Conservation (phyloP, 2,113 vertebrate genomes). For the Amblyopsis rosae region DNA sequence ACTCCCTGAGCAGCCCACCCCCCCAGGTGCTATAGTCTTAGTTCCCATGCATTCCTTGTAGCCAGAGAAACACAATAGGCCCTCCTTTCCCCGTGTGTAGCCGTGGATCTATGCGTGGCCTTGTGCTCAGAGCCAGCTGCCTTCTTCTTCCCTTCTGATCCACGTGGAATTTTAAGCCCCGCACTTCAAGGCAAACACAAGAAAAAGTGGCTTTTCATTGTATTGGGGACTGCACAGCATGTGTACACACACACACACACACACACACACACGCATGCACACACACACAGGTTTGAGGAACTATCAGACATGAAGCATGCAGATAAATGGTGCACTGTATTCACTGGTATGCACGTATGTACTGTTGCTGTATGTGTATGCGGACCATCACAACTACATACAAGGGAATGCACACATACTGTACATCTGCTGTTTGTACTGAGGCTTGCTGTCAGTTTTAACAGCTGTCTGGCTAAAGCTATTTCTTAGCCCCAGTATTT, state of each 20-base stretch:
- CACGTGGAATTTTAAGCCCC: constrained; percentile 69
- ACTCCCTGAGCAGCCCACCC: neutral
- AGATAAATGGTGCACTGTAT: no score
- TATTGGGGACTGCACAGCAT: constrained; percentile 21
- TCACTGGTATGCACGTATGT: no score
- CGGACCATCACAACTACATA: no score
- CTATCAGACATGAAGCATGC: no score
- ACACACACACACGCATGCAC: neutral
- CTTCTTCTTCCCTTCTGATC: constrained; percentile 42
- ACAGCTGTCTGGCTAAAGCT: no score
- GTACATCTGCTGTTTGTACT: no score
- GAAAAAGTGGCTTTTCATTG: constrained; percentile 63
- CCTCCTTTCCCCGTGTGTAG: no score
- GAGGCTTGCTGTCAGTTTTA: no score
- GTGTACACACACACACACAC: constrained; percentile 11
- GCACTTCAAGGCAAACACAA: constrained; percentile 66
- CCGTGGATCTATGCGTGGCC: constrained; percentile 5
- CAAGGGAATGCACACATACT: no score
- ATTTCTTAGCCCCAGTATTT: no score
- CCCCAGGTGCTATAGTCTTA: constrained; percentile 1
- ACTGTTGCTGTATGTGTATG: no score
- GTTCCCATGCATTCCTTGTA: constrained; percentile 64
- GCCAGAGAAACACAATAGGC: constrained; percentile 48
- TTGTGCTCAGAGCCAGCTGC: constrained; percentile 54
- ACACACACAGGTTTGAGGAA: no score